A percentile compares a stretch with the other conserved stretches of the same genome.
These are phyloP conservation scores for Seira ritae DNA, from an alignment of 2,888 invertebrate species.

Conservation along the genomic window DNA sequence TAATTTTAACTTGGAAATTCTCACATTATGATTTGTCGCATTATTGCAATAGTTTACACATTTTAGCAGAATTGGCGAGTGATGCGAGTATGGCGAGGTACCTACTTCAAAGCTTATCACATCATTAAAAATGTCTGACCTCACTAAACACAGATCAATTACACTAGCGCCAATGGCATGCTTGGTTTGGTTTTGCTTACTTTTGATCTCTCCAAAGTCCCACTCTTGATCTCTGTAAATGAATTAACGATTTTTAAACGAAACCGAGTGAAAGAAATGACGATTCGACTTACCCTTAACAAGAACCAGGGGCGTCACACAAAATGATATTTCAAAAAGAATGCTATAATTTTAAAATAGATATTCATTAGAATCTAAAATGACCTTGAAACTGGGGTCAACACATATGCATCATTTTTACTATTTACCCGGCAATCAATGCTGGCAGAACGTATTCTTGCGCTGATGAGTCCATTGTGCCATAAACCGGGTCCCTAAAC, in stretches of 20 bases:
- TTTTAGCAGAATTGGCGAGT: neutral
- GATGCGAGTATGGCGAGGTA: constrained; percentile 5
- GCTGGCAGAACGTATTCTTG: constrained; percentile 39
- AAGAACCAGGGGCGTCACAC: constrained; percentile 27
- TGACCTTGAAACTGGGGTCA: too few relatives aligned
- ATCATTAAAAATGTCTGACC: neutral
- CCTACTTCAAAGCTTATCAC: neutral
- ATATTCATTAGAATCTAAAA: neutral
- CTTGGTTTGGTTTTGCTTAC: too few relatives aligned
- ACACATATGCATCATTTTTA: too few relatives aligned
- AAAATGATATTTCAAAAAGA: constrained; percentile 36
- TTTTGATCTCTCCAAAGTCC: constrained; percentile 26
- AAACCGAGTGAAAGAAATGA: too few relatives aligned
- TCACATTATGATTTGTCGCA: neutral
- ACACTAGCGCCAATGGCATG: too few relatives aligned
- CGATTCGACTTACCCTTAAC: too few relatives aligned
- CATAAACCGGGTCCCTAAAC: constrained; percentile 46
- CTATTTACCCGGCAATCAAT: constrained; percentile 27
- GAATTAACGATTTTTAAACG: neutral
- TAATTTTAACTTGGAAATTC: constrained; percentile 18
- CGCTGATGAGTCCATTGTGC: neutral
- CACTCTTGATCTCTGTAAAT: constrained; percentile 27
- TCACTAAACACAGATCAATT: constrained; percentile 30
- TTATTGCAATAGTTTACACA: too few relatives aligned
- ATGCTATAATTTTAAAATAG: constrained; percentile 22